Base-by-base conservation (phyloP, 2,797 vertebrate genomes). In the Heteromormyrus szaboi region DNA sequence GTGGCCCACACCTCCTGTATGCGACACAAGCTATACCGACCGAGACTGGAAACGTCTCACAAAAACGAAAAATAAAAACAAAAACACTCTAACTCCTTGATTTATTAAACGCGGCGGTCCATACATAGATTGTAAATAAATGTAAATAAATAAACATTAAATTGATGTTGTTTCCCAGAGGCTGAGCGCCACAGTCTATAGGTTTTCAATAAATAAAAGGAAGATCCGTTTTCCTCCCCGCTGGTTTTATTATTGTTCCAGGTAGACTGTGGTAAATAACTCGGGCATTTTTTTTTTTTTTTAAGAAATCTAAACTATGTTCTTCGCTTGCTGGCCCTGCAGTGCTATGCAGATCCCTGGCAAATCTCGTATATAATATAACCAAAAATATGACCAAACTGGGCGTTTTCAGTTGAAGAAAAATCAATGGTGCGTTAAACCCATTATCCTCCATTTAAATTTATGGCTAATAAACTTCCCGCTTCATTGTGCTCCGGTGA, bases 121-220 rank as follows among this genome's bases (percentile, higher is more conserved):
- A 84, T 56, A 29, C 76, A 84, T 46, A 29, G 17, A 65, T 6
- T 51, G 88, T n/a, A 37, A 11, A 51, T 87, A 87, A 87, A 89
- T 4, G 6, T 19, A 56, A 88, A 41, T 84, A 54, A 56, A 56
- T 7, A n/a, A 87, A 54, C 2, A 53, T 3, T 25, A 76, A 46
- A 12, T 46, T 54, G 53, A 17, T 87, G 50, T 59, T 76, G 68
- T 81, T 53, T 89, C 65, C 50, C 65, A 81, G 22, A 44, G 12
- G 22, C 29, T 65, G 17, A 84, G 37, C 41, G 37, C 44, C 53
- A 86, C 44, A 14, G 29, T 72, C 22, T 25, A 72, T 41, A 7
- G 41, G 41, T 68, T 87, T 68, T 65, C 86, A 87, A 68, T 87
- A 87, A 48, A 87, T 87, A 87, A 48, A 87, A 17, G n/a, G 33